These are phyloP conservation scores for Drymodes brunneopygia DNA, from an alignment of 2,113 vertebrate species.

Conservation along the genomic window DNA sequence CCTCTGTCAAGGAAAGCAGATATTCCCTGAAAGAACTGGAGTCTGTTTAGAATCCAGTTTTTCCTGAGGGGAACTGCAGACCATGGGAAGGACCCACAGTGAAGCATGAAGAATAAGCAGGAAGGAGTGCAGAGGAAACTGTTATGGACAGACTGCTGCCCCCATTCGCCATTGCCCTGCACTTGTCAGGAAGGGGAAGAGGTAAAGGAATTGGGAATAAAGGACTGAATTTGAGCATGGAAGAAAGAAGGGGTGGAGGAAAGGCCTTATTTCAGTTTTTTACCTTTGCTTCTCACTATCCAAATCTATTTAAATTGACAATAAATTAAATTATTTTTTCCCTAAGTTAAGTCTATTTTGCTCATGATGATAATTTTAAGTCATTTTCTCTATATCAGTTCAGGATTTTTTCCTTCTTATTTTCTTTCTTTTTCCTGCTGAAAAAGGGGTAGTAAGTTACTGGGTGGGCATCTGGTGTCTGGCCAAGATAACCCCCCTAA, in stretches of 20 bases:
- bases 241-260: not conserved
- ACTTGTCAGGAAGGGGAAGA: accelerated
- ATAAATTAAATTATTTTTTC: not conserved
- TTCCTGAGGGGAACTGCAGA: not conserved
- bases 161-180: not conserved
- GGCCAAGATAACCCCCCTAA: not conserved
- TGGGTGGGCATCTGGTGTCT: not conserved
- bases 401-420: not conserved
- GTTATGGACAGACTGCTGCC: accelerated
- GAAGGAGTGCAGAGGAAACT: not conserved
- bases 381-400: not conserved
- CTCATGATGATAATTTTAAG: not conserved
- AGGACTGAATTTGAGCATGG: not conserved
- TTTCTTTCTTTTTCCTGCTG: not conserved
- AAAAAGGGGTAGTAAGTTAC: not conserved
- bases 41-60: not conserved
- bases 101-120: not conserved
- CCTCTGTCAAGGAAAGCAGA: not conserved
- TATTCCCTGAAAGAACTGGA: not conserved
- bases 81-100: not conserved
- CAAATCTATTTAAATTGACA: not conserved
- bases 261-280: not conserved
- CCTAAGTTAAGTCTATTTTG: not conserved
- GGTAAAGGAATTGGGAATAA: not conserved
- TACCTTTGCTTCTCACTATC: not conserved